Percentiles rank a stretch among this genome's conserved stretches.
Conservation (phyloP, 1,140 invertebrate genomes). For the Scaptomyza hsui region DNA sequence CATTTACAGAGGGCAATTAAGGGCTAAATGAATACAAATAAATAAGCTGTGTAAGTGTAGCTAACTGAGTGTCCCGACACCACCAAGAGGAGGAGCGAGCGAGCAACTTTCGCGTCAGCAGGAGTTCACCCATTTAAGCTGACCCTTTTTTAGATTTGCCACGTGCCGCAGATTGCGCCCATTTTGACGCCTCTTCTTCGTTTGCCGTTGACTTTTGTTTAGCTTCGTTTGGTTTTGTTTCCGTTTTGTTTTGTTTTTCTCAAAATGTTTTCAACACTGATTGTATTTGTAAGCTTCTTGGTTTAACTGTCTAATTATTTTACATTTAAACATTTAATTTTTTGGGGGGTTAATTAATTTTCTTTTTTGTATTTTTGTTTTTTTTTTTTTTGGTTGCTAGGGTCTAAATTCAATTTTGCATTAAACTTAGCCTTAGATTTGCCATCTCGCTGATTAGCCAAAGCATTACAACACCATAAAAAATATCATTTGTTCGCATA, state of each 20-base stretch:
- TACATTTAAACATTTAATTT: slow-evolving; percentile 82
- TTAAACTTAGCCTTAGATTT: slow-evolving; percentile 62
- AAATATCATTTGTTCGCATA: slow-evolving; percentile 62
- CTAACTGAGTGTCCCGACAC: slow-evolving; percentile 16
- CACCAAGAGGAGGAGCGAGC: slow-evolving; percentile 5
- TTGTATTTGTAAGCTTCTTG: slow-evolving; percentile 84
- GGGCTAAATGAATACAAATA: slow-evolving; percentile 45
- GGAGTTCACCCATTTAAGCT: slow-evolving; percentile 20
- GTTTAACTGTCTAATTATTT: slow-evolving; percentile 83
- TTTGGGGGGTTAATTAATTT: slow-evolving; percentile 33
- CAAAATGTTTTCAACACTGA: slow-evolving; percentile 83
- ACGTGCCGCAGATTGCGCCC: slow-evolving; percentile 60
- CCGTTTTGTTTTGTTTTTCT: slow-evolving; percentile 48
- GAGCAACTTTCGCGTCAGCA: slow-evolving; percentile 10
- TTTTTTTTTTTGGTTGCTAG: slow-evolving; percentile 56
- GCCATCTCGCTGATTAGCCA: slow-evolving; percentile 44
- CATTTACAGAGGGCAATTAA: slow-evolving; percentile 39
- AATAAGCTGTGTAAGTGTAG: slow-evolving; percentile 47
- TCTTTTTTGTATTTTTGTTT: slow-evolving; percentile 57
- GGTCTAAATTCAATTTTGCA: slow-evolving; percentile 68
- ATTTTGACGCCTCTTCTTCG: slow-evolving; percentile 43
- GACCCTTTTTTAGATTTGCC: slow-evolving; percentile 55
- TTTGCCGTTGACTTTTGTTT: slow-evolving; percentile 34
- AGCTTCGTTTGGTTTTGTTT: slow-evolving; percentile 25
- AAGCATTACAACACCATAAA: slow-evolving; percentile 73